Evolutionary conservation across 2,797 vertebrate species (phyloP).

Genomic region (Steatocranus sp.): DNA sequence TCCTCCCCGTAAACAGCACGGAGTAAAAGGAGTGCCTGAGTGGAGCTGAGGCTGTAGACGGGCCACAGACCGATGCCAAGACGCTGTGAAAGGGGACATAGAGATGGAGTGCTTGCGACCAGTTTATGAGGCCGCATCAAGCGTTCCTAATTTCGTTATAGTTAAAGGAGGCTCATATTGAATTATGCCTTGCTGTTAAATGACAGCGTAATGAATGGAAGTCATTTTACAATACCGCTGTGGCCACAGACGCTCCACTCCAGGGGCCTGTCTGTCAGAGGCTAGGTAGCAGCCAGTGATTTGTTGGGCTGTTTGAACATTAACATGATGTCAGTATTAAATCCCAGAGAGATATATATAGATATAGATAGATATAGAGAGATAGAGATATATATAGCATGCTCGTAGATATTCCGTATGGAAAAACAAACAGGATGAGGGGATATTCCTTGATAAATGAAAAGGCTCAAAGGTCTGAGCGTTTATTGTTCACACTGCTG

Average conservation of each 20-base stretch:
- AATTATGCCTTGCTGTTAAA: slow-evolving; percentile 50
- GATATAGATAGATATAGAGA: too few relatives aligned
- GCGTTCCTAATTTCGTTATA: slow-evolving; percentile 37
- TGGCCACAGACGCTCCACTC: slow-evolving; percentile 34
- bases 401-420: slow-evolving; percentile 22
- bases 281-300: slow-evolving; percentile 30
- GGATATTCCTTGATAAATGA: neutral
- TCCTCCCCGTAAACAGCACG: neutral
- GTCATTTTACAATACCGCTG: slow-evolving; percentile 55
- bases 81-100: neutral
- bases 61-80: neutral
- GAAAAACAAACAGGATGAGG: slow-evolving; percentile 28
- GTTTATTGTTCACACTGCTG: neutral
- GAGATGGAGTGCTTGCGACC: neutral
- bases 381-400: neutral
- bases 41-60: neutral
- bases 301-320: slow-evolving; percentile 16
- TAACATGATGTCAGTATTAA: slow-evolving; percentile 24
- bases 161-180: slow-evolving; percentile 31
- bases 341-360: neutral
- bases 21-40: neutral
- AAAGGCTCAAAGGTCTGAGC: neutral
- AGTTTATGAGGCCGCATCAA: slow-evolving; percentile 27
- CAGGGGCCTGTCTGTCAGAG: slow-evolving; percentile 40
- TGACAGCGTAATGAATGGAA: slow-evolving; percentile 53